phyloP scores from a whole-genome alignment of 1,140 invertebrate species.

The Polyergus mexicanus region DNA sequence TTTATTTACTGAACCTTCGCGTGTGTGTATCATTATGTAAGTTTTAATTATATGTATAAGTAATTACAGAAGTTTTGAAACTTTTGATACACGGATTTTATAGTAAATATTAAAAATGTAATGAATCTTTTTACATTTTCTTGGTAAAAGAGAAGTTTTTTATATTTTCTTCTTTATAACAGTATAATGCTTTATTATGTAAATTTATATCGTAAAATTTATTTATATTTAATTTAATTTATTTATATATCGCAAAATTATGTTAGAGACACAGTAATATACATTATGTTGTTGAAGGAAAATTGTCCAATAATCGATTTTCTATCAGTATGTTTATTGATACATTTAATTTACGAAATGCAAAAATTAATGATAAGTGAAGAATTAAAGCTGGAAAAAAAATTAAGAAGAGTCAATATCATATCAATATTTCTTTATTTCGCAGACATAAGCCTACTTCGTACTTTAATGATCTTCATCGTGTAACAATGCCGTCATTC shows the following conservation, averaged over 20 bases:
- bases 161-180: not conserved
- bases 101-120: not conserved
- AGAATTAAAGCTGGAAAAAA: not conserved
- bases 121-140: not conserved
- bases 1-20: not conserved
- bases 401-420: not conserved
- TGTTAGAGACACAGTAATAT: no score
- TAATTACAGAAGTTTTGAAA: not conserved
- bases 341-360: not conserved
- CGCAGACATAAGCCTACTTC: not conserved
- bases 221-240: no score
- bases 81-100: not conserved
- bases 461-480: slow-evolving; percentile 6
- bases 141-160: not conserved
- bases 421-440: not conserved
- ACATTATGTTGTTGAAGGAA: no score
- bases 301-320: no score
- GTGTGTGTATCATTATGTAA: not conserved
- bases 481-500: not conserved
- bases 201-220: not conserved
- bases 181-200: not conserved
- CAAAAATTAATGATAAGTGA: not conserved
- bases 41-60: no score
- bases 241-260: not conserved
- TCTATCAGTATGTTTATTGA: no score